phyloP scores from a whole-genome alignment of 2,113 vertebrate genomes.

The Gorsachius goisagi region DNA sequence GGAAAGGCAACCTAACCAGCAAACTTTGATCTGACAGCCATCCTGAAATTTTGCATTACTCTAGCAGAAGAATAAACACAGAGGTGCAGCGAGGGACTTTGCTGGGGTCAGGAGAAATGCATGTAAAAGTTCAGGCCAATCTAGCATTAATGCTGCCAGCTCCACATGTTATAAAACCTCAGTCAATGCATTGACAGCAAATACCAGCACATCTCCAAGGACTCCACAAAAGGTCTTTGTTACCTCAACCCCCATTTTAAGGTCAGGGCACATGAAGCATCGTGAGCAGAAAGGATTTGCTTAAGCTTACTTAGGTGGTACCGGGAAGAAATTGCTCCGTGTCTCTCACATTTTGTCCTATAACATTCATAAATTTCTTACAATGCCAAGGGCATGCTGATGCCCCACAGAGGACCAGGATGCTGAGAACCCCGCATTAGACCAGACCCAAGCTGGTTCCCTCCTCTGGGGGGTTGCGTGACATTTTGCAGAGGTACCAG shows the following conservation, averaged over 20 bases:
- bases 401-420: neutral
- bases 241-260: neutral
- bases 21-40: neutral
- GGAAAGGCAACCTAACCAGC: neutral
- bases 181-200: rapidly evolving
- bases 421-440: neutral
- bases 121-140: neutral
- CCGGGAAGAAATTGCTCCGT: neutral
- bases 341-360: neutral
- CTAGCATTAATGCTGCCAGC: neutral
- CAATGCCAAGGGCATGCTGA: neutral
- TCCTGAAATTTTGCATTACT: neutral
- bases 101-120: neutral
- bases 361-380: neutral
- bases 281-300: neutral
- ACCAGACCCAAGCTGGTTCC: neutral
- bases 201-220: neutral
- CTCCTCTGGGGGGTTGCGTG: neutral
- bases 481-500: neutral
- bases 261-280: neutral
- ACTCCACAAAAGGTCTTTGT: neutral
- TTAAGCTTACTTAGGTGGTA: neutral
- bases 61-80: neutral
- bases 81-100: neutral
- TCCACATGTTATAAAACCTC: neutral